Evolutionary conservation across 1,140 invertebrate species (phyloP), one percentile per base, ranked within the genome.

Genomic region (Pseudoatta argentina): DNA sequence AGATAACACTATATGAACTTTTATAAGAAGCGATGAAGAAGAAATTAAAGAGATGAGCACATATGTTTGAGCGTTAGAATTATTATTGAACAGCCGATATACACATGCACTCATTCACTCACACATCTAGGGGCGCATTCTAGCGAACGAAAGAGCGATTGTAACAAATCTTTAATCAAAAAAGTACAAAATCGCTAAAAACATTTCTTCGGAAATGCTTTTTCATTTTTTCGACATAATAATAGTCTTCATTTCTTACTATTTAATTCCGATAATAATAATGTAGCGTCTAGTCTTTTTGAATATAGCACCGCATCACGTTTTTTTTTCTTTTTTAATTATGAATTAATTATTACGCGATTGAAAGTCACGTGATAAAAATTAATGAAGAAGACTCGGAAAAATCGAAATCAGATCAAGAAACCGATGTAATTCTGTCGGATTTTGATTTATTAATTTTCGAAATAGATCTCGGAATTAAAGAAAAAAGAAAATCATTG

Each of bases 181-280:
- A 94, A 92, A 95, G 94, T 95, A 95, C 94, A 95, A 95, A 88
- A 93, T 91, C 90, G 88, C 90, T 91, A 87, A 82, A 89, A 18
- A 91, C 85, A 81, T 92, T 94, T 92, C 87, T 92, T 93, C 86
- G 73, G 67, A 79, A 92, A 85, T 83, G 86, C 93, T 93, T 93
- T 89, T 86, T 87, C 63, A 81, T 89, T 89, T 87, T 66, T 71
- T 81, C 30, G 51, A 88, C 89, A 89, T 93, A 92, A 85, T 34
- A 8, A 88, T 91, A 91, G 82, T 92, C 87, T 87, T 89, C 48
- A 86, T 91, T 92, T 92, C 66, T 66, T 89, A 92, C 67, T 90
- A 89, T 91, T 91, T 92, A 89, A 92, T 90, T 92, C 82, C 89
- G 91, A 92, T 51, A 87, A 18, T 6, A 55, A 75, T 30, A 75